phyloP scores from a whole-genome alignment of 2,113 vertebrate genomes.

The Bubo bubo region DNA sequence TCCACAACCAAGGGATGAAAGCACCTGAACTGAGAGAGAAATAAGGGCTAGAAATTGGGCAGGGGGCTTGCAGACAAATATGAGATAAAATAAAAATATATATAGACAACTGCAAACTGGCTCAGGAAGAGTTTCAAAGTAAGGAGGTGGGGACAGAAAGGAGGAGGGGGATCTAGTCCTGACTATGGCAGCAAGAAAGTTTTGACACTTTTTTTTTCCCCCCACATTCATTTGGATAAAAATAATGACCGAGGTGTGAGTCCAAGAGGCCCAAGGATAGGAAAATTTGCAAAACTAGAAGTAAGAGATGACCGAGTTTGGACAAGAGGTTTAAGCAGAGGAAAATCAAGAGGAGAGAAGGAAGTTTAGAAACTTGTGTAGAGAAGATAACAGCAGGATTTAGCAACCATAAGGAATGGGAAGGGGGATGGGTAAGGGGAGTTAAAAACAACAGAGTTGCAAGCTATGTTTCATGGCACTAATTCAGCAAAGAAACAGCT shows the following conservation, averaged over 20 bases:
- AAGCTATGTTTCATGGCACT: constrained; percentile 27
- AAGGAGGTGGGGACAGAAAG: background rate
- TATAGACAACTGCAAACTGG: background rate
- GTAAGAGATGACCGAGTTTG: background rate
- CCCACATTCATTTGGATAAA: background rate
- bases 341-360: background rate
- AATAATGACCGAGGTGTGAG: background rate
- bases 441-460: constrained; percentile 22
- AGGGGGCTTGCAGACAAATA: background rate
- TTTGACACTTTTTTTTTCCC: fast-evolving
- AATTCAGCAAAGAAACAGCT: constrained; percentile 44
- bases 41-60: background rate
- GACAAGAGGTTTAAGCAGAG: background rate
- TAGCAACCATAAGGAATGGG: constrained; percentile 13
- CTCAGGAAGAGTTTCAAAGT: background rate
- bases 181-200: background rate
- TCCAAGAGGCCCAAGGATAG: background rate
- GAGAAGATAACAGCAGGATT: constrained; percentile 25
- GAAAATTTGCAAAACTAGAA: background rate
- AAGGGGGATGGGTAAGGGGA: constrained; percentile 30
- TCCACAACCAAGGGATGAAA: background rate
- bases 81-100: background rate
- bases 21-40: background rate
- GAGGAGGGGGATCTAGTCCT: background rate
- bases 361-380: background rate